A percentile compares a stretch with the other conserved stretches of the same genome.
Conservation (phyloP, 1,140 invertebrate genomes). For the Trichonephila clavipes region DNA sequence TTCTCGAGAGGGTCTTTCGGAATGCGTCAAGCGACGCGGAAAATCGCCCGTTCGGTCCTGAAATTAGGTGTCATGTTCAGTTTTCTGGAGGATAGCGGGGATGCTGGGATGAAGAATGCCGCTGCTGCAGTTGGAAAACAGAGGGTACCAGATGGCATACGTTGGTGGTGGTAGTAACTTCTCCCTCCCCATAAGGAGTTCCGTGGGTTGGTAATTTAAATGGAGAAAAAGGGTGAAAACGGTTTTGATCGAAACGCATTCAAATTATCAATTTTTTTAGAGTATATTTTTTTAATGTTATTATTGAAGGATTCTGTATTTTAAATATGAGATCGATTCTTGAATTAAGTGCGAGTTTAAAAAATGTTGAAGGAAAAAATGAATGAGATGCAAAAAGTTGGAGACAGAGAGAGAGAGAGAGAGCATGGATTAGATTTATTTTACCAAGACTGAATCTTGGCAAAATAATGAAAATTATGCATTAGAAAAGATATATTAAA, state of each 20-base stretch:
- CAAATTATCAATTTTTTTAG: background rate
- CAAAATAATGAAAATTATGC: no score
- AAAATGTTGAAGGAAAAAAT: background rate
- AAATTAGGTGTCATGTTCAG: slow-evolving; percentile 77
- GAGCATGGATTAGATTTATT: no score
- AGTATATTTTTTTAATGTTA: background rate
- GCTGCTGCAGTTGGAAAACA: background rate
- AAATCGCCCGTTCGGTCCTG: slow-evolving; percentile 68
- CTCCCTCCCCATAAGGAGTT: background rate
- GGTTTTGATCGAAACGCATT: background rate
- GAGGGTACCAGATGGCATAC: slow-evolving; percentile 49
- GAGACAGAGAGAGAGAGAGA: no score
- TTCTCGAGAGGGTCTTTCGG: slow-evolving; percentile 49
- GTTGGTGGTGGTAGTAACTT: background rate
- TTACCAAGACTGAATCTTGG: no score
- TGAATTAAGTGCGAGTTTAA: background rate
- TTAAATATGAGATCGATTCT: background rate
- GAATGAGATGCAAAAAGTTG: background rate
- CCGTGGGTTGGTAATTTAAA: slow-evolving; percentile 9
- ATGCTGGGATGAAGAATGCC: slow-evolving; percentile 3
- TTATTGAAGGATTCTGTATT: background rate
- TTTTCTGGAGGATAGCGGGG: slow-evolving; percentile 39
- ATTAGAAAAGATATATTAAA: no score
- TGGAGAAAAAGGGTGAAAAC: slow-evolving; percentile 17
- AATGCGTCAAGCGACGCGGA: slow-evolving; percentile 74